phyloP scores from a whole-genome alignment of 2,113 vertebrate genomes.

The Megaceryle maxima region DNA sequence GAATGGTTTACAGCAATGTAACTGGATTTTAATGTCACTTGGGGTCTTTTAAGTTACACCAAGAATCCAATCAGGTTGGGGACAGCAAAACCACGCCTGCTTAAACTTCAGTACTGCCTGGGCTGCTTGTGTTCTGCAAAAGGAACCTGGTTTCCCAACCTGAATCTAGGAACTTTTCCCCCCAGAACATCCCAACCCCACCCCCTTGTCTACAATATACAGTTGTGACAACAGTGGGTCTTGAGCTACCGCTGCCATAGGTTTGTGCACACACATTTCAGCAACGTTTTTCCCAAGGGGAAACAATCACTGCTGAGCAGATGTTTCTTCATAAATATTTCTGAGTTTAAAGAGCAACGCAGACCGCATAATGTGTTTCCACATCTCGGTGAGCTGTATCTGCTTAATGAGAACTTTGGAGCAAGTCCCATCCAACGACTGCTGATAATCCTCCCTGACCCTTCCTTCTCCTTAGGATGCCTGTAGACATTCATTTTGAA shows the following conservation, averaged over 20 bases:
- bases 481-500: neutral
- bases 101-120: neutral
- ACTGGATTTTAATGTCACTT: neutral
- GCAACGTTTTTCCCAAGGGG: neutral
- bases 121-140: neutral
- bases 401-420: neutral
- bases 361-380: neutral
- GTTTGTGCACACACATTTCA: neutral
- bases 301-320: neutral
- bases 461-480: neutral
- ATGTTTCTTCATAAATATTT: neutral
- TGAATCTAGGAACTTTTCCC: neutral
- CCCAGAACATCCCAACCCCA: rapidly evolving
- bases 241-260: neutral
- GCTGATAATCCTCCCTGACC: neutral
- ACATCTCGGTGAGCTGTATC: neutral
- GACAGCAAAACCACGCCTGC: neutral
- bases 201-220: neutral
- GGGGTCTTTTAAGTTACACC: neutral
- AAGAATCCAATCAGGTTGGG: neutral
- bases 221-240: neutral
- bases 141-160: neutral
- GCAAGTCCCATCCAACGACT: neutral
- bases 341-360: neutral
- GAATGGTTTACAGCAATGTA: neutral